phyloP scores from a whole-genome alignment of 2,797 vertebrate species.

The Hirundo rustica region DNA sequence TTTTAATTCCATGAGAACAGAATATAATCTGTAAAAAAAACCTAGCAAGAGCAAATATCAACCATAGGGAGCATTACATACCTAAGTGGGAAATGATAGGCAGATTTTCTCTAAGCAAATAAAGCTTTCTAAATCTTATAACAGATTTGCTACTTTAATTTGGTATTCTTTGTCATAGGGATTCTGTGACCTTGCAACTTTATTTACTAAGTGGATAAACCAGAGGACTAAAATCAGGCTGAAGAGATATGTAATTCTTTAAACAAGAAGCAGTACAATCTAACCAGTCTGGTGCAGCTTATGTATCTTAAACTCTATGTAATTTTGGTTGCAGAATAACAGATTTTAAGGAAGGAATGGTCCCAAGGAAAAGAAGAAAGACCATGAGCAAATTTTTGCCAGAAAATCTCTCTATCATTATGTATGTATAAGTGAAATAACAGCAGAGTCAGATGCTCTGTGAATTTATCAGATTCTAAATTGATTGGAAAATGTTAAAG shows the following conservation, averaged over 20 bases:
- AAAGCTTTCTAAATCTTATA: neutral
- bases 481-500: neutral
- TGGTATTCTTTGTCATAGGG: neutral
- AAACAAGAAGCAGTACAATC: neutral
- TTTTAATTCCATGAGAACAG: neutral
- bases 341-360: neutral
- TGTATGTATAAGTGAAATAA: neutral
- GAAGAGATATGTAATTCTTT: neutral
- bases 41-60: neutral
- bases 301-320: neutral
- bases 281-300: neutral
- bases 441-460: neutral
- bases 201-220: neutral
- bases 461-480: neutral
- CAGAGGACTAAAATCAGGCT: neutral
- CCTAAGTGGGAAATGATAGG: neutral
- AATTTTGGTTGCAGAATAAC: neutral
- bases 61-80: neutral
- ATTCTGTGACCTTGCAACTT: neutral
- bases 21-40: neutral
- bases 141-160: neutral
- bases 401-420: neutral
- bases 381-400: neutral
- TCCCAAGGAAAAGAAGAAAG: neutral
- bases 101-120: neutral